phyloP scores from a whole-genome alignment of 2,888 invertebrate species.

The Tinea trinotella region DNA sequence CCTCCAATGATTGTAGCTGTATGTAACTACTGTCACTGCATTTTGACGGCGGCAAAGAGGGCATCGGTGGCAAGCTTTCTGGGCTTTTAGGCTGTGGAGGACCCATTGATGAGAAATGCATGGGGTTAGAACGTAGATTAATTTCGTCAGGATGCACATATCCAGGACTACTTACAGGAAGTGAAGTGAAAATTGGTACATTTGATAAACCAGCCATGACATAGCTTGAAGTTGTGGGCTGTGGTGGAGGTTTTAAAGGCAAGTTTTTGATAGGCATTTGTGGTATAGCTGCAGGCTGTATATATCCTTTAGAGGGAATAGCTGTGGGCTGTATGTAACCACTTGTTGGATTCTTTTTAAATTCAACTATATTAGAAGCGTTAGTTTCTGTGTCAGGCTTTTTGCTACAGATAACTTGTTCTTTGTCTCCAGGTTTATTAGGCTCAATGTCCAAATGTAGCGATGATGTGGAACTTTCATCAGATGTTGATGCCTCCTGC shows the following conservation, averaged over 20 bases:
- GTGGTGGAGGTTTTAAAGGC: conserved; percentile 29
- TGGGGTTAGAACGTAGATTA: conserved; percentile 39
- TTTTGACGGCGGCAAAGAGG: conserved; percentile 51
- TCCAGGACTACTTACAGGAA: conserved; percentile 36
- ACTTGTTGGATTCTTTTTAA: conserved; percentile 46
- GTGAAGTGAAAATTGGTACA: conserved; percentile 42
- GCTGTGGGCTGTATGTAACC: conserved; percentile 45
- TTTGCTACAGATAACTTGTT: conserved; percentile 21
- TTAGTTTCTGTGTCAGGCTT: conserved; percentile 38
- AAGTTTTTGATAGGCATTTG: conserved; percentile 33
- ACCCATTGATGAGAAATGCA: conserved; percentile 47
- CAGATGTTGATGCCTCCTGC: conserved; percentile 56
- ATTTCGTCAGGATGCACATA: conserved; percentile 55
- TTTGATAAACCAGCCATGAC: conserved; percentile 58
- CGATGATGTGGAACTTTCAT: conserved; percentile 56
- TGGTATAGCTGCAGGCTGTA: conserved; percentile 33
- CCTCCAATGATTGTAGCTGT: conserved; percentile 56
- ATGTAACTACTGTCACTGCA: conserved; percentile 55
- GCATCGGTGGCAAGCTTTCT: conserved; percentile 61
- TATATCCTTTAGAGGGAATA: conserved; percentile 39
- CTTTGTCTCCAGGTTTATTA: conserved; percentile 31
- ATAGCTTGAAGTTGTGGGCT: conserved; percentile 53
- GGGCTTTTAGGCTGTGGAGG: conserved; percentile 50
- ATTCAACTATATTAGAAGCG: conserved; percentile 38
- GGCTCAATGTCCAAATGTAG: conserved; percentile 48